Evolutionary conservation across 2,888 invertebrate genomes (phyloP), one percentile per base, ranked within the genome.

Genomic region (Mesodorylaimus sp.): DNA sequence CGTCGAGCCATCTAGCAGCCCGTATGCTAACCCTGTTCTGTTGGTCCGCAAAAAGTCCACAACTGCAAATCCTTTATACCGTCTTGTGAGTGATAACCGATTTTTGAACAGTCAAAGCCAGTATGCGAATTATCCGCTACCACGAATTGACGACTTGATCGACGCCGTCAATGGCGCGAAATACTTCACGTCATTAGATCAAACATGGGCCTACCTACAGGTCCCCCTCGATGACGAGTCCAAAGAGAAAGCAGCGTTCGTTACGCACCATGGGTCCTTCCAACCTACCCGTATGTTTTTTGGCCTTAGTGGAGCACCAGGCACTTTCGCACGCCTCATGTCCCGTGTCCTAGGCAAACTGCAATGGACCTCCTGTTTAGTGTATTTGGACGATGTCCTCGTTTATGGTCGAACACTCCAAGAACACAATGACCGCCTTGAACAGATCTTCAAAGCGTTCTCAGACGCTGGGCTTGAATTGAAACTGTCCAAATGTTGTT

Each of bases 211-310:
- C 7, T 52, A 53, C 52, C 42, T 41, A 39, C 24, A 39, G 19
- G 19, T 52, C 1, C 43, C 46, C 23, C n/a, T n/a, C n/a, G n/a
- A n/a, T 13, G 50, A 52, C 45, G 25, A 45, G n/a, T 52, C 49
- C 24, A 52, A 50, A 25, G 32, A 41, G 13, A 50, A 56, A 21
- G 49, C 55, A 28, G 52, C 52, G 19, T 54, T 56, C 27, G 32
- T 32, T 2, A 50, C 52, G 2, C 41, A 45, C 13, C 5, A 21
- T 16, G 52, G 57, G 1, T 50, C 52, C 26, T 58, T 45, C 24
- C 47, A 56, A 32, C 57, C 49, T 45, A 51, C 48, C 7, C 28
- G 49, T 7, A 48, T 57, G 46, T 47, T 51, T 1, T 57, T 54
- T 47, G 53, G 55, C 7, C 38, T 57, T 1, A 50, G 52, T 10